These are phyloP conservation scores for Nothocercus nigrocapillus DNA, from an alignment of 2,113 vertebrate species.

Conservation along the genomic window DNA sequence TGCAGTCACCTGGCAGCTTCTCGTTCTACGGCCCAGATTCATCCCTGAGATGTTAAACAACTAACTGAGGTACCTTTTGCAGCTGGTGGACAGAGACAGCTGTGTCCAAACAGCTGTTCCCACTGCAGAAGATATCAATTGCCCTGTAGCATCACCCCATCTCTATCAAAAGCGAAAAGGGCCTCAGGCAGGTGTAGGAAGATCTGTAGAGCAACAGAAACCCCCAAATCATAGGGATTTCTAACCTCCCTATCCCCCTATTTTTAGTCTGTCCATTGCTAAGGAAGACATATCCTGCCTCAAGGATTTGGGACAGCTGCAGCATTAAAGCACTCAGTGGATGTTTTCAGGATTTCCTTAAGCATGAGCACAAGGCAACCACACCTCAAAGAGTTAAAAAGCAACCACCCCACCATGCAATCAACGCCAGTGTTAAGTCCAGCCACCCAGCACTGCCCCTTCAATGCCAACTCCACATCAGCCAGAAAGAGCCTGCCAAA, in stretches of 20 bases:
- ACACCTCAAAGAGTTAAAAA: rapidly evolving
- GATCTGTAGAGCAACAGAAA: background rate
- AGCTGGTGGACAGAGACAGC: background rate
- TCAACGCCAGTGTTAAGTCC: background rate
- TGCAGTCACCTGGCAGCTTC: background rate
- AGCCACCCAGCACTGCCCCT: background rate
- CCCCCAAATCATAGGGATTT: background rate
- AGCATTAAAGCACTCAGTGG: background rate
- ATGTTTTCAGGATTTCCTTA: background rate
- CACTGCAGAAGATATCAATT: background rate
- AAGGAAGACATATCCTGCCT: background rate
- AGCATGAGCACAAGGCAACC: background rate
- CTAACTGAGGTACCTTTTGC: background rate
- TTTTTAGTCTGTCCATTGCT: background rate
- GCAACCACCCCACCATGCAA: background rate
- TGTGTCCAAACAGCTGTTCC: background rate
- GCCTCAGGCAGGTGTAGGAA: background rate
- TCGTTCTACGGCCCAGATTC: background rate
- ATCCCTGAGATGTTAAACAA: background rate
- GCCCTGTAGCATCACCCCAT: background rate
- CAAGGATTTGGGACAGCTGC: background rate
- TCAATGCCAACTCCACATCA: background rate
- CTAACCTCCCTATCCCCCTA: background rate
- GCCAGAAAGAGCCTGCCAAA: background rate
- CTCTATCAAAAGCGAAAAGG: background rate